phyloP scores from a whole-genome alignment of 1,140 invertebrate genomes.

The Elymnias hypermnestra region DNA sequence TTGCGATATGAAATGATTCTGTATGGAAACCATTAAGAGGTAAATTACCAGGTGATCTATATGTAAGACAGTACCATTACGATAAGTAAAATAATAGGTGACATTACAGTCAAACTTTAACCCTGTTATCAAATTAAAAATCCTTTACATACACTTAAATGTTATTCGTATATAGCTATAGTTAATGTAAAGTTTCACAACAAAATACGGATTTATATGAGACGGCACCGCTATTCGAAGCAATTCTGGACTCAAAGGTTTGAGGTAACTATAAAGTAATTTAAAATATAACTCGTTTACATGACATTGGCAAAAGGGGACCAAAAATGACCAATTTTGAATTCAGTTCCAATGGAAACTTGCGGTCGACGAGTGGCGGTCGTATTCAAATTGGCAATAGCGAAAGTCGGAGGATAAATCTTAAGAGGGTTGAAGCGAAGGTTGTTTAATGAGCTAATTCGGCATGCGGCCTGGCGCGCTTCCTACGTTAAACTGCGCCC shows the following conservation, averaged over 20 bases:
- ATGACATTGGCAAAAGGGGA: slow-evolving; percentile 8
- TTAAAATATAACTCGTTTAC: slow-evolving; percentile 14
- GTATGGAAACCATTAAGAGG: no score
- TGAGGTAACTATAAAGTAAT: background rate
- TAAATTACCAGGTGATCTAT: no score
- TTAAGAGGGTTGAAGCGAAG: slow-evolving; percentile 14
- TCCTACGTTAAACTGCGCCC: background rate
- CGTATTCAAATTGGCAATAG: slow-evolving; percentile 39
- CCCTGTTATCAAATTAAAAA: no score
- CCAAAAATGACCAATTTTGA: slow-evolving; percentile 16
- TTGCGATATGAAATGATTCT: no score
- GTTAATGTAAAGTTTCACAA: no score
- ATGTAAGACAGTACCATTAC: no score
- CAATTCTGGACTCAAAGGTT: slow-evolving; percentile 5
- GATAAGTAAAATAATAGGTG: no score
- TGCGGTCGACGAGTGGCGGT: slow-evolving; percentile 22
- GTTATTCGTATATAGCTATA: no score
- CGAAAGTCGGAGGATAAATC: slow-evolving; percentile 32
- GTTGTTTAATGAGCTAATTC: slow-evolving; percentile 46
- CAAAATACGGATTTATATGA: no score
- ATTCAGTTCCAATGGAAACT: slow-evolving; percentile 13
- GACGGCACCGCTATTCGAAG: background rate
- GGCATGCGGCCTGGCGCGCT: background rate
- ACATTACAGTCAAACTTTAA: no score
- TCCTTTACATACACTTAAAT: no score